phyloP scores from a whole-genome alignment of 2,888 invertebrate genomes.

The Patella pellucida region DNA sequence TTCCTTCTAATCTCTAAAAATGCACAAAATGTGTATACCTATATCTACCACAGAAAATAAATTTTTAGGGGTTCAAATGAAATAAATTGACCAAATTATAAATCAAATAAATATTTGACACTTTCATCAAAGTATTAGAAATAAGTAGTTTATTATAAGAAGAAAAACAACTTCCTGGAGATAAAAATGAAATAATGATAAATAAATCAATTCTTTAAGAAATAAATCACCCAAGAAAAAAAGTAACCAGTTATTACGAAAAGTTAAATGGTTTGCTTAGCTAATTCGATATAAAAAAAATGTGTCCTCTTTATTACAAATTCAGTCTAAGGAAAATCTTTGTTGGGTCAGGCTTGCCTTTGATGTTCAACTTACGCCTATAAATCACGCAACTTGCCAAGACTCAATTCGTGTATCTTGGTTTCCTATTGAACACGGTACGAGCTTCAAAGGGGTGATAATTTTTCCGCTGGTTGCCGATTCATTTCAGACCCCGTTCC shows the following conservation, averaged over 20 bases:
- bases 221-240: too few relatives aligned
- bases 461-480: constrained; percentile 10
- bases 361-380: background rate
- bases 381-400: constrained; percentile 10
- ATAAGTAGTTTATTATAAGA: too few relatives aligned
- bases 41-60: too few relatives aligned
- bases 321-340: constrained; percentile 6
- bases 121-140: too few relatives aligned
- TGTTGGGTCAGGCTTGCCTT: background rate
- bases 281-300: background rate
- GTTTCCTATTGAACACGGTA: constrained; percentile 3
- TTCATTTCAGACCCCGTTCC: constrained; percentile 4
- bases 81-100: too few relatives aligned
- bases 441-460: constrained; percentile 7
- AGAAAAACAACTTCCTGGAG: too few relatives aligned
- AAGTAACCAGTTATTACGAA: background rate
- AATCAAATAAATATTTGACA: too few relatives aligned
- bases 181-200: too few relatives aligned
- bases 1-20: too few relatives aligned
- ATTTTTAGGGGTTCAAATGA: too few relatives aligned
- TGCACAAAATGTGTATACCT: too few relatives aligned
- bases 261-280: constrained; percentile 5
- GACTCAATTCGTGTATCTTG: background rate
- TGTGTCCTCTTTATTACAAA: background rate
- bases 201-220: too few relatives aligned